Conservation (phyloP, 1,140 invertebrate genomes). For the Bombus waltoni region DNA sequence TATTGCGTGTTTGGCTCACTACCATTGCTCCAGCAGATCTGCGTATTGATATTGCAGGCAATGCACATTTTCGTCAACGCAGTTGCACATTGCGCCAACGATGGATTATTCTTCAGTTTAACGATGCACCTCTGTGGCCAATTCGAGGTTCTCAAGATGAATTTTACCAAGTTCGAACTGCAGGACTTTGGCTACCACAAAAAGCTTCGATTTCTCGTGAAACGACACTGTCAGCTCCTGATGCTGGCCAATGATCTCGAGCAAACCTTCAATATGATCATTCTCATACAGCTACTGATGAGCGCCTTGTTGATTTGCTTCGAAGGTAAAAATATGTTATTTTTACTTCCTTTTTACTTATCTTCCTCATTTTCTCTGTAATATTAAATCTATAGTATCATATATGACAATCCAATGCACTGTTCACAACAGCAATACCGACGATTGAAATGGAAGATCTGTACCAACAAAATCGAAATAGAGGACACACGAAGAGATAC, state of each 20-base stretch:
- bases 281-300: slow-evolving; percentile 54
- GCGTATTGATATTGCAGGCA: slow-evolving; percentile 39
- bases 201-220: slow-evolving; percentile 36
- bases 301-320: slow-evolving; percentile 58
- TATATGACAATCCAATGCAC: too few relatives aligned
- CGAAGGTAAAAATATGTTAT: slow-evolving; percentile 56
- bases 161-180: slow-evolving; percentile 28
- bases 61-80: slow-evolving; percentile 49
- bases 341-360: background rate
- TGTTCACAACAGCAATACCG: too few relatives aligned
- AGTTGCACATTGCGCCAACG: slow-evolving; percentile 60
- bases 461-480: too few relatives aligned
- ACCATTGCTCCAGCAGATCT: background rate
- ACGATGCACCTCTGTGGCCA: slow-evolving; percentile 62
- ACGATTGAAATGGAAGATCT: too few relatives aligned
- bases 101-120: slow-evolving; percentile 64
- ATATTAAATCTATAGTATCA: background rate
- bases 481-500: too few relatives aligned
- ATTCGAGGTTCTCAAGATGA: slow-evolving; percentile 53
- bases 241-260: slow-evolving; percentile 40
- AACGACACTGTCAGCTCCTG: slow-evolving; percentile 44
- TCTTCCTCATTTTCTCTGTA: background rate
- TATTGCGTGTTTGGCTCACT: slow-evolving; percentile 52
- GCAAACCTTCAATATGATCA: slow-evolving; percentile 51
- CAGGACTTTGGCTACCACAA: background rate